These are phyloP conservation scores for Drosophila ezoana DNA, from an alignment of 2,888 invertebrate genomes.

Conservation along the genomic window DNA sequence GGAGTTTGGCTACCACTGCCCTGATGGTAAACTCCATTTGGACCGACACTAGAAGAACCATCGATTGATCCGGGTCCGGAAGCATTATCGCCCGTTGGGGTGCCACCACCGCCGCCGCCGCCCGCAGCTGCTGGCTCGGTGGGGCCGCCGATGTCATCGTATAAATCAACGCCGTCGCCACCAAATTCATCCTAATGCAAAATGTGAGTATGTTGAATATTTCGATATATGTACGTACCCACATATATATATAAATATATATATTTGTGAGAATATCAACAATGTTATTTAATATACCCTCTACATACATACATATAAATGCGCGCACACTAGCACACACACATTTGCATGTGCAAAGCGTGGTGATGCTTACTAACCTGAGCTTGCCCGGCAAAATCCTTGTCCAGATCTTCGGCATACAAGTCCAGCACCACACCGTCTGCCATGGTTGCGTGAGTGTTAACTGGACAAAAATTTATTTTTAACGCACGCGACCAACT, in stretches of 20 bases:
- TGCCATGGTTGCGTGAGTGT: slow-evolving; percentile 89
- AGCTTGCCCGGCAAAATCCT: slow-evolving; percentile 93
- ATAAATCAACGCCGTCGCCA: slow-evolving; percentile 93
- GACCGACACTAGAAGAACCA: slow-evolving; percentile 86
- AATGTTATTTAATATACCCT: slow-evolving; percentile 48
- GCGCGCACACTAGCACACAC: slow-evolving; percentile 3
- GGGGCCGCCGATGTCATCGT: slow-evolving; percentile 97
- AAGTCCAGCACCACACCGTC: slow-evolving; percentile 98
- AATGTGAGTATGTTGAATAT: slow-evolving; percentile 4
- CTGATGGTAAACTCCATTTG: slow-evolving; percentile 90
- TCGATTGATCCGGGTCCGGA: slow-evolving; percentile 87
- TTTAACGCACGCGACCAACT: slow-evolving; percentile 45
- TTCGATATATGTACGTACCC: slow-evolving; percentile 1
- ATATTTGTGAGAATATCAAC: slow-evolving; percentile 25
- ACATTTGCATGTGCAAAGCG: slow-evolving; percentile 15
- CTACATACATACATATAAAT: slow-evolving; percentile 9
- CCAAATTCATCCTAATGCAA: slow-evolving; percentile 83
- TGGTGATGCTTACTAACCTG: slow-evolving; percentile 75
- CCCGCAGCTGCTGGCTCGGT: slow-evolving; percentile 90
- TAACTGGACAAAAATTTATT: slow-evolving; percentile 37
- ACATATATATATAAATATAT: slow-evolving; percentile 1
- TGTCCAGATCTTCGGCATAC: slow-evolving; percentile 98
- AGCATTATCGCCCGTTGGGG: slow-evolving; percentile 86
- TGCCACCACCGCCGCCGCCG: slow-evolving; percentile 87
- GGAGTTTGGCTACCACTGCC: slow-evolving; percentile 89